phyloP scores from a whole-genome alignment of 2,113 vertebrate genomes.

The Casuarius casuarius region DNA sequence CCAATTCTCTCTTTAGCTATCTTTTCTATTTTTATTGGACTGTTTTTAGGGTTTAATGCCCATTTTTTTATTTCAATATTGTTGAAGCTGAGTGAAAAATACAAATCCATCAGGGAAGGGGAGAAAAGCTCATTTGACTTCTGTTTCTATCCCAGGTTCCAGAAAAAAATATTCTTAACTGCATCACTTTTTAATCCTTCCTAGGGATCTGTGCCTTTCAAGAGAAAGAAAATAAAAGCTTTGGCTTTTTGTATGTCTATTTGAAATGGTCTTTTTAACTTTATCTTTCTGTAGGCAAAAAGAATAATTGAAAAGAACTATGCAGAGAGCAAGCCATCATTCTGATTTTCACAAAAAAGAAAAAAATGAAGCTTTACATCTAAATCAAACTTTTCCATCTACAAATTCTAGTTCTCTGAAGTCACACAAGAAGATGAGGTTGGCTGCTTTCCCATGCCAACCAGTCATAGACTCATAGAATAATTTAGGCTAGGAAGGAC shows the following conservation, averaged over 20 bases:
- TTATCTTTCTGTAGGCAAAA: conserved; percentile 18
- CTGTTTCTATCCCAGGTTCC: neutral
- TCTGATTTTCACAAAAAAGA: neutral
- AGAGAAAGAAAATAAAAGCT: neutral
- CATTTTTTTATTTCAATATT: neutral
- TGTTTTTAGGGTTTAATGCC: neutral
- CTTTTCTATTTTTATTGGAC: neutral
- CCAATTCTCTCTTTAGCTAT: neutral
- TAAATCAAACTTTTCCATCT: neutral
- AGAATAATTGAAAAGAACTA: neutral
- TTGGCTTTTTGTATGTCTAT: neutral
- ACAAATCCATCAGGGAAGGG: neutral
- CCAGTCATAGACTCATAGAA: neutral
- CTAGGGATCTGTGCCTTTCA: neutral
- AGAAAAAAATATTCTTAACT: neutral
- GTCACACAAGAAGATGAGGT: neutral
- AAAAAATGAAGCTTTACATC: neutral
- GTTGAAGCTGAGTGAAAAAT: neutral
- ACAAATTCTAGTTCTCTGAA: neutral
- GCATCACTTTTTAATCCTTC: neutral
- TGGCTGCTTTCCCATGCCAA: neutral
- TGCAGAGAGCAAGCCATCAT: neutral
- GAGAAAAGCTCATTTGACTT: neutral
- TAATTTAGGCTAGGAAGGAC: neutral
- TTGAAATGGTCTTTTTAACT: conserved; percentile 14